Conservation (phyloP, 1,140 invertebrate genomes). For the Drosophila trapezifrons region DNA sequence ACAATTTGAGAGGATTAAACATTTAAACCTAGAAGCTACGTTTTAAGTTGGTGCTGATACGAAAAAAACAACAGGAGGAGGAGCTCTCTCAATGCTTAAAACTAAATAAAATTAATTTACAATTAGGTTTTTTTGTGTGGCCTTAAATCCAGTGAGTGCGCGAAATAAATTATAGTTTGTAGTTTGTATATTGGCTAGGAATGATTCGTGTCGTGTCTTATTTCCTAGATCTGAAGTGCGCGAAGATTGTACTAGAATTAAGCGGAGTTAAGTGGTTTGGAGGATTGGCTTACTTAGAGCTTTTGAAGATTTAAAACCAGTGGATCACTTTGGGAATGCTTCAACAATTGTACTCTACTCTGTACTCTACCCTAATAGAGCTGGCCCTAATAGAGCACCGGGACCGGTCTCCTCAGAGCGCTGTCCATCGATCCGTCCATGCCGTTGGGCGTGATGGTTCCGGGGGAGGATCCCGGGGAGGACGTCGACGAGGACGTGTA, state of each 20-base stretch:
- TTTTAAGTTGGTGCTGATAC: conserved; percentile 44
- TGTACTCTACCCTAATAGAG: conserved; percentile 49
- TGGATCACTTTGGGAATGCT: conserved; percentile 82
- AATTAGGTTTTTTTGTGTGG: conserved; percentile 54
- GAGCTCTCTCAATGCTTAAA: conserved; percentile 59
- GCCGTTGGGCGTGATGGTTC: conserved; percentile 75
- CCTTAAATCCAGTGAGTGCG: conserved; percentile 38
- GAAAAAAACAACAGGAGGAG: conserved; percentile 70
- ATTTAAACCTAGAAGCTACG: conserved; percentile 42
- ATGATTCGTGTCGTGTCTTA: conserved; percentile 49
- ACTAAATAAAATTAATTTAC: conserved; percentile 81
- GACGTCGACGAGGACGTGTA: conserved; percentile 84
- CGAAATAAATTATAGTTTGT: conserved; percentile 73
- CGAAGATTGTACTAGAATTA: conserved; percentile 75
- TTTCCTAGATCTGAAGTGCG: conserved; percentile 40
- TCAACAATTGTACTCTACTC: conserved; percentile 82
- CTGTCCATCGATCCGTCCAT: conserved; percentile 83
- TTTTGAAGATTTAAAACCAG: conserved; percentile 83
- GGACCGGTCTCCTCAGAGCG: conserved; percentile 86
- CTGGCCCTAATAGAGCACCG: conserved; percentile 85
- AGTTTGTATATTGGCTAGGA: conserved; percentile 73
- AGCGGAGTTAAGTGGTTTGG: conserved; percentile 44
- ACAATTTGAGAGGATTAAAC: conserved; percentile 61
- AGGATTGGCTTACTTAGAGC: conserved; percentile 76
- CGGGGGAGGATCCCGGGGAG: conserved; percentile 85